These are phyloP conservation scores for Hypena proboscidalis DNA, from an alignment of 2,888 invertebrate genomes.

Conservation along the genomic window DNA sequence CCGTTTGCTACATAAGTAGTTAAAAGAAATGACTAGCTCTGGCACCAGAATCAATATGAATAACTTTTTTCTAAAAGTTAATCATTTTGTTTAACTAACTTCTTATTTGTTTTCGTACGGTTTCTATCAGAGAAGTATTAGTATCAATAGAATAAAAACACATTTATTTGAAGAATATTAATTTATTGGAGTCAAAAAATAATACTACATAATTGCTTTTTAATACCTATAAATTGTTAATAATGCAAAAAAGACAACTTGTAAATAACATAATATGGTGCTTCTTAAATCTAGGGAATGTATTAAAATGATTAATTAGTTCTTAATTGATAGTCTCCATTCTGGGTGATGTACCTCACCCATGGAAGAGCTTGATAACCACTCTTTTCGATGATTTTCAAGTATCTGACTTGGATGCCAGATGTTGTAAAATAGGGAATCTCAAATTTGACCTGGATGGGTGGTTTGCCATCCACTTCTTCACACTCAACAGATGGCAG, in stretches of 20 bases:
- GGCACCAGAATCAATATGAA: too few species aligned
- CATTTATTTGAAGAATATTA: conserved; percentile 51
- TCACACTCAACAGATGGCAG: conserved; percentile 98
- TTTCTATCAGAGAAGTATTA: too few species aligned
- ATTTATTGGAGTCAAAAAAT: conserved; percentile 68
- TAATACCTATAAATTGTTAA: conserved; percentile 56
- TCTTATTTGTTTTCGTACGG: too few species aligned
- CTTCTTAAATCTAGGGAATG: conserved; percentile 53
- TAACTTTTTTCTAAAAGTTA: too few species aligned
- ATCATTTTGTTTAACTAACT: too few species aligned
- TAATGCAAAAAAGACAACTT: conserved; percentile 58
- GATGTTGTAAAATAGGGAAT: conserved; percentile 99
- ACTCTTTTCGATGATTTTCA: conserved; percentile 99
- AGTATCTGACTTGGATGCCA: conserved; percentile 98
- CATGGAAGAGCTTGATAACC: conserved; percentile 99
- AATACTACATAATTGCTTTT: conserved; percentile 59
- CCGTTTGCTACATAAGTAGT: too few species aligned
- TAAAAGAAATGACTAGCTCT: too few species aligned
- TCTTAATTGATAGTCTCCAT: conserved; percentile 98
- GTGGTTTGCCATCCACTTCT: conserved; percentile 97
- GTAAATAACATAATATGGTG: conserved; percentile 54
- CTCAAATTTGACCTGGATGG: conserved; percentile 99
- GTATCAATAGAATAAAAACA: not conserved
- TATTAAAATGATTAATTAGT: conserved; percentile 88
- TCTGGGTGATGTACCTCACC: conserved; percentile 99